Conservation (phyloP, 2,888 invertebrate species). For the Brachypalpus laphriformis region DNA sequence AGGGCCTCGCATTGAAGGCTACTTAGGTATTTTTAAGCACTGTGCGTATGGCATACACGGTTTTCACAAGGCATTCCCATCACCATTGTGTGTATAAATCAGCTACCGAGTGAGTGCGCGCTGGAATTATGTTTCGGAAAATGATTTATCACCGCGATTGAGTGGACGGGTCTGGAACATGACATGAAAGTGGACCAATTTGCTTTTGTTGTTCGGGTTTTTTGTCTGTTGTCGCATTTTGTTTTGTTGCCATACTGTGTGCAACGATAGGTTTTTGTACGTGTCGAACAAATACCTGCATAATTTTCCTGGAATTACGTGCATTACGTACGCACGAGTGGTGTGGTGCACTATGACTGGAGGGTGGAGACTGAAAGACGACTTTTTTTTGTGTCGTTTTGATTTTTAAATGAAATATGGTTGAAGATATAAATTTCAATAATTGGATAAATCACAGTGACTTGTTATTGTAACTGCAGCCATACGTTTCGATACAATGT, state of each 20-base stretch:
- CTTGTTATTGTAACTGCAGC: too few relatives aligned
- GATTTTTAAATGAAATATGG: too few relatives aligned
- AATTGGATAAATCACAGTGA: conserved; percentile 37
- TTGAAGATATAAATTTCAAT: conserved; percentile 29
- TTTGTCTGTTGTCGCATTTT: conserved; percentile 20
- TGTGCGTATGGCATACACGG: conserved; percentile 53
- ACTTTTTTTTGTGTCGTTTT: too few relatives aligned
- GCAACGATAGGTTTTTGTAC: conserved; percentile 58
- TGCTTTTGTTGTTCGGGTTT: conserved; percentile 74
- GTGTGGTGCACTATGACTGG: neutral
- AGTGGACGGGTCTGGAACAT: conserved; percentile 73
- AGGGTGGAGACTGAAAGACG: neutral
- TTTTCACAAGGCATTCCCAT: conserved; percentile 48
- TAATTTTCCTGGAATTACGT: conserved; percentile 58
- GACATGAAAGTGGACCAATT: conserved; percentile 75
- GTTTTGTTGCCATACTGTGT: conserved; percentile 11
- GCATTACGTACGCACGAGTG: conserved; percentile 25
- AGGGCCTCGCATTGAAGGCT: conserved; percentile 39
- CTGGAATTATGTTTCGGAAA: conserved; percentile 74
- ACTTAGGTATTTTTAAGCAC: conserved; percentile 11
- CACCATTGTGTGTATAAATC: conserved; percentile 56
- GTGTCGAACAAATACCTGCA: conserved; percentile 66
- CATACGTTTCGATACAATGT: too few relatives aligned
- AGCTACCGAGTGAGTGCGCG: conserved; percentile 43
- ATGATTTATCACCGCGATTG: conserved; percentile 74